Percentiles rank a stretch among this genome's conserved stretches.
phyloP scores from a whole-genome alignment of 2,888 invertebrate species.

The Noctua janthina region DNA sequence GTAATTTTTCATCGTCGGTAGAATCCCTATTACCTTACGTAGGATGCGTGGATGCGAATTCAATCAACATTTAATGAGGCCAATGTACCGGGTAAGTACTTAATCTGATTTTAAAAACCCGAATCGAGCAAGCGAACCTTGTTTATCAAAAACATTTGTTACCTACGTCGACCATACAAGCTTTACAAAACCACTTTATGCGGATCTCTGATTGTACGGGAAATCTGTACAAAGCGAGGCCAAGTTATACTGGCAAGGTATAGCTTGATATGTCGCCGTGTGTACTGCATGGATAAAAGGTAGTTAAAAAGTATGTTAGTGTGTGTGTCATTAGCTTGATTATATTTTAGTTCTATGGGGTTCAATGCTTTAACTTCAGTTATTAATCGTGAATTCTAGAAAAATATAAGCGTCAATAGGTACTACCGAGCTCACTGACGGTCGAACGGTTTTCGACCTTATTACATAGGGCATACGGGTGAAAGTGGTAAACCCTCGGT shows the following conservation, averaged over 20 bases:
- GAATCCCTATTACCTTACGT: conserved; percentile 16
- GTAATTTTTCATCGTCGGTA: conserved; percentile 29
- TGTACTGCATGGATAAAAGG: background rate
- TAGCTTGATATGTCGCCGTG: too few species aligned
- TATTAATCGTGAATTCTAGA: background rate
- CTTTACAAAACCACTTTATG: too few species aligned
- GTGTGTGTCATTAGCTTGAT: background rate
- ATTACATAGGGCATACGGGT: background rate
- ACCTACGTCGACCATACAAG: too few species aligned
- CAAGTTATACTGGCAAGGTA: too few species aligned
- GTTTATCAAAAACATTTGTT: conserved; percentile 9
- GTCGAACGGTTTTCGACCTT: background rate
- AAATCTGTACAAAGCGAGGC: too few species aligned
- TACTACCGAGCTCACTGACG: background rate
- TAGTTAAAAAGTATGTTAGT: background rate
- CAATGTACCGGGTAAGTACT: background rate
- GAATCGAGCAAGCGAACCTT: background rate
- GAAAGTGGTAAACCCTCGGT: background rate
- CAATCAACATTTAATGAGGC: conserved; percentile 40
- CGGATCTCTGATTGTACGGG: too few species aligned
- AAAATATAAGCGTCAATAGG: background rate
- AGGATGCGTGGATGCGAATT: conserved; percentile 26
- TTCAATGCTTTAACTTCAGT: background rate
- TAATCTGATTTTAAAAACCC: conserved; percentile 7
- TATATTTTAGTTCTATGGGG: background rate